phyloP scores from a whole-genome alignment of 37 sponge, comb jelly and placozoan genomes.

The Tethya wilhelma region DNA sequence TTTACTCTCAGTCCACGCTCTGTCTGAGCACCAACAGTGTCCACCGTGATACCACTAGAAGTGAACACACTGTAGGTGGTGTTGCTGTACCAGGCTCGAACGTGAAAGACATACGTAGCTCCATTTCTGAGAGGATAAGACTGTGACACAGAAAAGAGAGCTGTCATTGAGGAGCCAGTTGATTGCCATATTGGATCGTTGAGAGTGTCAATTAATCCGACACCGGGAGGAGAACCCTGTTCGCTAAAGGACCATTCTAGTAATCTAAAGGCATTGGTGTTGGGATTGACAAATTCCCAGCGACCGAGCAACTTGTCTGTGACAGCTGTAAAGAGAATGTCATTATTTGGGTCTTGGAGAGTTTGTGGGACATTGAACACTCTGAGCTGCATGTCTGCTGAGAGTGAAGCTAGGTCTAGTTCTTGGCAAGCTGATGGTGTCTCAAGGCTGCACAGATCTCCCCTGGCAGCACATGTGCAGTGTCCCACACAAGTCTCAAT shows the following conservation, averaged over 20 bases:
- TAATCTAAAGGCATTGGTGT: constrained; percentile 19
- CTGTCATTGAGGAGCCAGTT: neutral
- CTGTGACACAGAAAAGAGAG: constrained; percentile 32
- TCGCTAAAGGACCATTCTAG: constrained; percentile 67
- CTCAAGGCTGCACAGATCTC: constrained; percentile 36
- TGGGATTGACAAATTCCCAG: constrained; percentile 18
- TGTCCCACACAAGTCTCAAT: constrained; percentile 68
- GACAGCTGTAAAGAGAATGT: constrained; percentile 21
- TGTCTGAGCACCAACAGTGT: constrained; percentile 27
- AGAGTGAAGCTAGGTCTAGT: neutral
- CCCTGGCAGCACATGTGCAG: constrained; percentile 78
- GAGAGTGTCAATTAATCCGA: constrained; percentile 40
- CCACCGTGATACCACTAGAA: constrained; percentile 64
- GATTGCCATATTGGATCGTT: constrained; percentile 47
- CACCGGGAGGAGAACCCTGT: constrained; percentile 23
- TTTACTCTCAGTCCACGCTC: constrained; percentile 30
- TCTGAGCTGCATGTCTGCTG: constrained; percentile 6
- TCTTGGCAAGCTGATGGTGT: constrained; percentile 8
- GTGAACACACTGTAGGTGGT: constrained; percentile 46
- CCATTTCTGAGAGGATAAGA: constrained; percentile 53
- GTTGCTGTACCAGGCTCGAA: constrained; percentile 73
- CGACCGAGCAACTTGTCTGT: constrained; percentile 44
- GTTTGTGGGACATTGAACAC: constrained; percentile 25
- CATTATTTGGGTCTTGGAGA: neutral
- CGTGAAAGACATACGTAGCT: constrained; percentile 60